phyloP scores from a whole-genome alignment of 2,888 invertebrate species.

The Metallyticus violacea region DNA sequence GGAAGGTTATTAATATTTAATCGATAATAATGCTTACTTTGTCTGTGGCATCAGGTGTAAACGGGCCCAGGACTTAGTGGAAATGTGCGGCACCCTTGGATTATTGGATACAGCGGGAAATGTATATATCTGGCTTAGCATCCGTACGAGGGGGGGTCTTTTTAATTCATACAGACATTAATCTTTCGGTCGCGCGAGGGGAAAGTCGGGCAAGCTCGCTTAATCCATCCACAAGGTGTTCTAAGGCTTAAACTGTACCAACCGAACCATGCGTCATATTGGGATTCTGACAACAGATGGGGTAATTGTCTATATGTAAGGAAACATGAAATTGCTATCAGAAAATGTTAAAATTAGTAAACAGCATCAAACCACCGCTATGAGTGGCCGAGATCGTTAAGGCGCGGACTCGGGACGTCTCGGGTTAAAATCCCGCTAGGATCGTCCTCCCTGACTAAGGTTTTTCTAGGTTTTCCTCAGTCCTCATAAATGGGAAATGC shows the following conservation, averaged over 20 bases:
- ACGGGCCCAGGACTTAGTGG: slow-evolving; percentile 15
- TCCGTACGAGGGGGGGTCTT: not conserved
- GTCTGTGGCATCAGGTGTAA: slow-evolving; percentile 18
- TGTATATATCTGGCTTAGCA: slow-evolving; percentile 8
- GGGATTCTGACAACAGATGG: not conserved
- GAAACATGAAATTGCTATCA: no score
- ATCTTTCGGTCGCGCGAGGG: slow-evolving; percentile 8
- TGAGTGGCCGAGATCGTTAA: no score
- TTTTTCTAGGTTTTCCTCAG: no score
- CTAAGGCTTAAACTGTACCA: not conserved
- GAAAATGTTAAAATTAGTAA: no score
- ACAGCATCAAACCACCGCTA: no score
- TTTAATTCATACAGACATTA: slow-evolving; percentile 28
- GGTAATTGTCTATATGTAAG: no score
- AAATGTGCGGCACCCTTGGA: slow-evolving; percentile 10
- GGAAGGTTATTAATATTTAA: slow-evolving; percentile 33
- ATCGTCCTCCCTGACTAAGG: no score
- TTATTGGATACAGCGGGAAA: slow-evolving; percentile 10
- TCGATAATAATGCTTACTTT: slow-evolving; percentile 30
- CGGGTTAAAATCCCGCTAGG: no score
- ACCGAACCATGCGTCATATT: not conserved
- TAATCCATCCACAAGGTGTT: slow-evolving; percentile 20
- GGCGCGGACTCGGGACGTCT: no score
- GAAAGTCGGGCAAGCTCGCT: not conserved
- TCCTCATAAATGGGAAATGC: no score